Evolutionary conservation across 2,113 vertebrate genomes (phyloP), one percentile per base, ranked within the genome.

Genomic region (Siniperca knerii): DNA sequence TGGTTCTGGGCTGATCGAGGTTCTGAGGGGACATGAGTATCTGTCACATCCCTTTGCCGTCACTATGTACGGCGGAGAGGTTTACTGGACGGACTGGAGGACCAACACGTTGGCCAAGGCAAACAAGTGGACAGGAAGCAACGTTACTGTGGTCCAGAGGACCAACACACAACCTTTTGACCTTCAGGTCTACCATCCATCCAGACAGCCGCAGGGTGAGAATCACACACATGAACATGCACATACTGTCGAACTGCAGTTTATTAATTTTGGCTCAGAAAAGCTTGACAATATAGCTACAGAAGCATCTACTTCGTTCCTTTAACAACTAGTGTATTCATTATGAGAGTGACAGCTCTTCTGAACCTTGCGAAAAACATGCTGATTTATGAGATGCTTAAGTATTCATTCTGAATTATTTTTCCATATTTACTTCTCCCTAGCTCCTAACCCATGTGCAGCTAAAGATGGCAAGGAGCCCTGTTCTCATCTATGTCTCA

Each of bases 31-130:
- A 11, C 98, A 99, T 0, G 98, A 99, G 91, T 98, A 98, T 93
- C 95, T 99, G 89, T 99, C 98, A 0, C 98, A 99, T 83, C 98
- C 98, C 1, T 99, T 98, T 0, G 98, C 98, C 0, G 98, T 99
- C 93, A 99, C 98, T 0, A 96, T 99, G 40, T 99, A 98, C 0
- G 98, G 98, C 0, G 98, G 98, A 0, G 98, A 99, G 92, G 98
- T 99, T 7, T 99, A 99, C 94, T 99, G 98, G 98, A 99, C 98
- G 0, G 98, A 99, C 94, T 99, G 98, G 98, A 95, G 98, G 67
- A 99, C 98, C 75, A 99, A 99, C 95, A 99, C 98, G 0, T 91
- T 99, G 93, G 98, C 98, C 88, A 99, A 98, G 91, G 98, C 98
- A 85, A 99, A 99, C 96, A 99, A 99, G 90, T 99, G 98, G 98